Conservation (phyloP, 2,888 invertebrate species). For the Argyra leucocephala region DNA sequence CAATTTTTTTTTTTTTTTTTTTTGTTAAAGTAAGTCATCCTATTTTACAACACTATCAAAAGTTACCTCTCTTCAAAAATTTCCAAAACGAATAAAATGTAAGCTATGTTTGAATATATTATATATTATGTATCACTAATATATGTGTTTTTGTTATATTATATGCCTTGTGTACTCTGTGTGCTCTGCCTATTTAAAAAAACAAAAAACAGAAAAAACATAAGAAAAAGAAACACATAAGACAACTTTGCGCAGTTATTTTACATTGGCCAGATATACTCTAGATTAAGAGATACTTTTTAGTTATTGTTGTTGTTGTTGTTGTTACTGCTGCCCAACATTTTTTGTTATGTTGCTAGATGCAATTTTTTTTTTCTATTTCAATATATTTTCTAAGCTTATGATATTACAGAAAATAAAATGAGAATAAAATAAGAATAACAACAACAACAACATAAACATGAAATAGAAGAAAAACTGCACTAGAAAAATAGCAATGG, state of each 20-base stretch:
- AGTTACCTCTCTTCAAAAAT: too few species aligned
- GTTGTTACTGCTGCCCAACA: background rate
- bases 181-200: background rate
- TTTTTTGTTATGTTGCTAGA: background rate
- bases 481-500: slow-evolving; percentile 1
- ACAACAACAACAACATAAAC: background rate
- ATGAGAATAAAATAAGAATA: background rate
- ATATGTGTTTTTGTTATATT: background rate
- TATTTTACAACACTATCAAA: too few species aligned
- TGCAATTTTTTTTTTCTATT: too few species aligned
- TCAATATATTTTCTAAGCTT: background rate
- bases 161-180: background rate
- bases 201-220: background rate
- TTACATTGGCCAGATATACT: background rate
- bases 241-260: background rate
- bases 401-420: background rate
- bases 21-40: too few species aligned
- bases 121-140: too few species aligned
- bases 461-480: background rate
- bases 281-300: background rate
- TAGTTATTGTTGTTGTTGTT: too few species aligned
- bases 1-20: too few species aligned
- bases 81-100: too few species aligned
- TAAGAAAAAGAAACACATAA: background rate
- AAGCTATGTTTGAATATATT: too few species aligned